These are phyloP conservation scores for Caranx melampygus DNA, from an alignment of 2,113 vertebrate genomes.

Conservation along the genomic window DNA sequence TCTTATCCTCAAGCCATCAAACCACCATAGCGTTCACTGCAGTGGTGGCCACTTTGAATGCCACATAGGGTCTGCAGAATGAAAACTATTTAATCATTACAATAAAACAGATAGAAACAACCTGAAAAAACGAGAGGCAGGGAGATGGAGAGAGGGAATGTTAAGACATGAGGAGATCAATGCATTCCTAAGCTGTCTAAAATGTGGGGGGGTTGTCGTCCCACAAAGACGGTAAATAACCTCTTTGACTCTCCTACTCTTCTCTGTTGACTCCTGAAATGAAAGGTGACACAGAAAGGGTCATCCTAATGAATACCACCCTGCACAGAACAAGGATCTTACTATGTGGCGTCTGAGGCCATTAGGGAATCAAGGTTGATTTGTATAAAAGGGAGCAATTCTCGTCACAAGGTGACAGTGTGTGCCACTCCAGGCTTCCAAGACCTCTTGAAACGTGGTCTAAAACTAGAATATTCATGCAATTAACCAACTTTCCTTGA, in stretches of 20 bases:
- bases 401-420: constrained; percentile 23
- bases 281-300: constrained; percentile 73
- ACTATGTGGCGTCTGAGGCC: constrained; percentile 57
- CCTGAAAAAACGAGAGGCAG: not conserved
- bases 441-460: not conserved
- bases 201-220: constrained; percentile 32
- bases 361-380: constrained; percentile 49
- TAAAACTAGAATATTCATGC: constrained; percentile 24
- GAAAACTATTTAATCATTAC: constrained; percentile 37
- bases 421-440: not conserved
- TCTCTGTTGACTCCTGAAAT: constrained; percentile 73
- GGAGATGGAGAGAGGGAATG: constrained; percentile 49
- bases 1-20: constrained; percentile 51
- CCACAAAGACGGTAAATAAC: constrained; percentile 66
- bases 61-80: constrained; percentile 5
- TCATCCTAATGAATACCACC: constrained; percentile 74
- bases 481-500: not conserved
- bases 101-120: constrained; percentile 20
- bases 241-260: constrained; percentile 63
- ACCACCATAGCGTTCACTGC: constrained; percentile 28
- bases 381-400: constrained; percentile 41
- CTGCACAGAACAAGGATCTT: constrained; percentile 67
- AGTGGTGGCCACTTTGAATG: constrained; percentile 2
- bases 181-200: constrained; percentile 74
- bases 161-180: constrained; percentile 71